Base-by-base conservation (phyloP, 2,113 vertebrate species). In the Engystomops pustulosus region DNA sequence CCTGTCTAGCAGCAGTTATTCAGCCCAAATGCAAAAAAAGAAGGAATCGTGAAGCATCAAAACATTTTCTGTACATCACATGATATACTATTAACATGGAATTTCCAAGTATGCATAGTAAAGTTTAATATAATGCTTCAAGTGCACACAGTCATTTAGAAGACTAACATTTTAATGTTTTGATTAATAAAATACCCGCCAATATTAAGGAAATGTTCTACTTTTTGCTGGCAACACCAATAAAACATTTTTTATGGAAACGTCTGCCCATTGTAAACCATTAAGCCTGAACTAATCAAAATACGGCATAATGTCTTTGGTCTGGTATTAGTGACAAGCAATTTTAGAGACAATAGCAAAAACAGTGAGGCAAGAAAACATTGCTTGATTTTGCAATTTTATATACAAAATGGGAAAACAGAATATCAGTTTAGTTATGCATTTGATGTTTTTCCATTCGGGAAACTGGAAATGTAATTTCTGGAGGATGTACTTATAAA, bases 321-420 rank as follows among this genome's bases (percentile, higher is more conserved):
- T 70, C 1, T 70, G 67, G 20, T 23, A 45, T 41, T 44, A 71
- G 23, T 71, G 69, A 71, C 45, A 71, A 71, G 20, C n/a, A 44
- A 23, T 69, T 38, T 36, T 5, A 69, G 36, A 6, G 34, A 38
- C 34, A 30, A 30, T 69, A 38, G 11, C 18, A 38, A n/a, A 38
- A 68, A 6, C 32, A 36, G 5, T n/a, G 17, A 69, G 38, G 38
- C 15, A 38, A 38, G 3, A 11, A 27, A n/a, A n/a, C 10, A 27
- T 11, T 38, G 25, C 4, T 3, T 32, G 6, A n/a, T 8, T 7
- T 30, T 62, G 60, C 27, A 65, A 65, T 62, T 62, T 30, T 4
- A 30, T 18, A 32, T 32, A 65, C 4, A 32, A 14, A 9, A 65
- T 32, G 60, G 14, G 32, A 65, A 65, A 60, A 60, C 10, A 0